Conservation (phyloP, 1,140 invertebrate species). For the Drosophila ohnishii region DNA sequence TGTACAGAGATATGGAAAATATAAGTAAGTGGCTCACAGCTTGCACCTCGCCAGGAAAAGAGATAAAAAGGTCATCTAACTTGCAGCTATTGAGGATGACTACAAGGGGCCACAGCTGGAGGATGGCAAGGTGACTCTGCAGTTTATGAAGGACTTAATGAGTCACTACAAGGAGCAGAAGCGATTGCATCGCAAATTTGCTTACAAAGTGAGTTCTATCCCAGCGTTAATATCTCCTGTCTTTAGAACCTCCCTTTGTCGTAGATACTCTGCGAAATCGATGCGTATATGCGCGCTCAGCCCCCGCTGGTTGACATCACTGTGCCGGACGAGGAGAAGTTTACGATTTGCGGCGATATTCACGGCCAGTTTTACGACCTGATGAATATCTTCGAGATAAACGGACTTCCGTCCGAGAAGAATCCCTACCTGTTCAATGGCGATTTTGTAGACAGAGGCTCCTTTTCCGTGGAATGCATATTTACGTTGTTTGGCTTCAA, state of each 20-base stretch:
- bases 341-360: conserved; percentile 99
- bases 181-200: conserved; percentile 98
- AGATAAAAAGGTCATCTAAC: not conserved
- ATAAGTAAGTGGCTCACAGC: conserved; percentile 89
- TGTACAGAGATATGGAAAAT: conserved; percentile 92
- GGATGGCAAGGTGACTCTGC: conserved; percentile 92
- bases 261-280: conserved; percentile 96
- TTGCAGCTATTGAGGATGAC: conserved; percentile 94
- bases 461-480: conserved; percentile 99
- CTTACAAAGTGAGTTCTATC: conserved; percentile 91
- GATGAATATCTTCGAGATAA: conserved; percentile 98
- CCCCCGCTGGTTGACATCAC: conserved; percentile 95
- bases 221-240: not conserved
- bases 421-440: conserved; percentile 92
- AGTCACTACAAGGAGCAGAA: conserved; percentile 96
- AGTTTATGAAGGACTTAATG: conserved; percentile 94
- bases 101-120: conserved; percentile 96
- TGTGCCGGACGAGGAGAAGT: conserved; percentile 94
- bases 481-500: conserved; percentile 99
- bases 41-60: too few relatives aligned
- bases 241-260: conserved; percentile 63
- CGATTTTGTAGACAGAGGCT: conserved; percentile 99
- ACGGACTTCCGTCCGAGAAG: conserved; percentile 95
- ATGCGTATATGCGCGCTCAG: conserved; percentile 91
- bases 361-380: conserved; percentile 99